Percentiles rank a stretch among this genome's conserved stretches.
phyloP scores from a whole-genome alignment of 2,113 vertebrate genomes.

The Barnardius zonarius region DNA sequence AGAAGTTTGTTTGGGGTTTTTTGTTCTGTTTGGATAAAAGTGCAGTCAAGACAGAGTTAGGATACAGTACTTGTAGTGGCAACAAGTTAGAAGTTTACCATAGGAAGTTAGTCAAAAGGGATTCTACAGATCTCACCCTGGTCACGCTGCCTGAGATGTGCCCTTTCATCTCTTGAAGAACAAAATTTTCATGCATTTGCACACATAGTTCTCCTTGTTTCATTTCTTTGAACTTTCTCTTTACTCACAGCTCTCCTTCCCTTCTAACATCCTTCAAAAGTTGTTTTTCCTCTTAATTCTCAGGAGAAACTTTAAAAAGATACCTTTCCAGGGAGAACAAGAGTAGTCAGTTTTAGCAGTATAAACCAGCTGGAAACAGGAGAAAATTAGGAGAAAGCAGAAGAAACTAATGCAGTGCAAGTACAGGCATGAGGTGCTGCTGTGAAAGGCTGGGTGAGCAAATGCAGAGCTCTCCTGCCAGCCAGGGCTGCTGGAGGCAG shows the following conservation, averaged over 20 bases:
- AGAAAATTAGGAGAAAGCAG: rapidly evolving
- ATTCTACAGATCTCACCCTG: neutral
- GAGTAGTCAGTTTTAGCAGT: neutral
- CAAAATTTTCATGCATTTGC: neutral
- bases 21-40: neutral
- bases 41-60: rapidly evolving
- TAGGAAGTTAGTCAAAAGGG: neutral
- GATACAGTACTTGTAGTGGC: neutral
- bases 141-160: neutral
- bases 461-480: neutral
- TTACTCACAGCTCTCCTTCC: neutral
- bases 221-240: neutral
- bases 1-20: neutral
- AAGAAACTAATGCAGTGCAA: neutral
- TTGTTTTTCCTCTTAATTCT: neutral
- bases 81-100: neutral
- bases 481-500: neutral
- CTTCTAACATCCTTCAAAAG: neutral
- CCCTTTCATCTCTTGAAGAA: neutral
- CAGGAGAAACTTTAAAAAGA: neutral
- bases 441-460: neutral
- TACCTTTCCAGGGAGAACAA: neutral
- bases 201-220: neutral
- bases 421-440: neutral
- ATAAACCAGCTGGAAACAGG: neutral